Percentiles rank a stretch among this genome's conserved stretches.
Conservation (phyloP, 2,113 vertebrate genomes). For the Thoracochromis brauschi region DNA sequence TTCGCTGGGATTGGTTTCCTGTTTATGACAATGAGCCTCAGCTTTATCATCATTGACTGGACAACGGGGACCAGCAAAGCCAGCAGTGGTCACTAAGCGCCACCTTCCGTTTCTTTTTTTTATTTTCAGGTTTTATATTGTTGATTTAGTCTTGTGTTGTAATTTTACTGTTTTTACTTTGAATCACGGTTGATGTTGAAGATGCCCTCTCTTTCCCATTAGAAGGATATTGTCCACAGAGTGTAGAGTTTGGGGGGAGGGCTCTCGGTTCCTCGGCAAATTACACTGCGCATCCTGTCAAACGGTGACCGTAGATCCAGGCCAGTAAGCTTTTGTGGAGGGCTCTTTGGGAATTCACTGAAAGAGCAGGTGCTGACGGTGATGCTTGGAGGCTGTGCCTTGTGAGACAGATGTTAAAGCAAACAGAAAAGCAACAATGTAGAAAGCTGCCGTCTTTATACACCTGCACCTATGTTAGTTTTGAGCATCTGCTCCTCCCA, state of each 20-base stretch:
- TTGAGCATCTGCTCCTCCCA: background rate
- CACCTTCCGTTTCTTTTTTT: background rate
- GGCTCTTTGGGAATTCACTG: constrained; percentile 8
- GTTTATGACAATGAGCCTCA: constrained; percentile 97
- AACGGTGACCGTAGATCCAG: background rate
- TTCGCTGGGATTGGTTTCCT: constrained; percentile 88
- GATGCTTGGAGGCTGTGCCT: constrained; percentile 42
- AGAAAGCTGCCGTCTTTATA: background rate
- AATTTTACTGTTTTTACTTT: constrained; percentile 45
- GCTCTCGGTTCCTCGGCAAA: background rate
- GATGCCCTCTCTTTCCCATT: constrained; percentile 35
- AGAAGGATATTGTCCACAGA: constrained; percentile 6
- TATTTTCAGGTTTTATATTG: constrained; percentile 28
- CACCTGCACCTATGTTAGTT: background rate
- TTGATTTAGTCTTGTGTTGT: constrained; percentile 38
- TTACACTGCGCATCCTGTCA: constrained; percentile 28
- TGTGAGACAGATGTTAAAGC: background rate
- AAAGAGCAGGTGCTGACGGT: background rate
- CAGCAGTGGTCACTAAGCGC: constrained; percentile 81
- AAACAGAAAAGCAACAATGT: background rate
- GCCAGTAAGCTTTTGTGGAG: background rate
- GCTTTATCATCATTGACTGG: constrained; percentile 98
- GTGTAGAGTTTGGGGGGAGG: background rate
- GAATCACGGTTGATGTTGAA: constrained; percentile 34
- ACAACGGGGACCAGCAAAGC: constrained; percentile 75